A percentile compares a stretch with the other conserved stretches of the same genome.
These are phyloP conservation scores for Xiphophorus hellerii DNA, from an alignment of 2,113 vertebrate species.

Conservation along the genomic window DNA sequence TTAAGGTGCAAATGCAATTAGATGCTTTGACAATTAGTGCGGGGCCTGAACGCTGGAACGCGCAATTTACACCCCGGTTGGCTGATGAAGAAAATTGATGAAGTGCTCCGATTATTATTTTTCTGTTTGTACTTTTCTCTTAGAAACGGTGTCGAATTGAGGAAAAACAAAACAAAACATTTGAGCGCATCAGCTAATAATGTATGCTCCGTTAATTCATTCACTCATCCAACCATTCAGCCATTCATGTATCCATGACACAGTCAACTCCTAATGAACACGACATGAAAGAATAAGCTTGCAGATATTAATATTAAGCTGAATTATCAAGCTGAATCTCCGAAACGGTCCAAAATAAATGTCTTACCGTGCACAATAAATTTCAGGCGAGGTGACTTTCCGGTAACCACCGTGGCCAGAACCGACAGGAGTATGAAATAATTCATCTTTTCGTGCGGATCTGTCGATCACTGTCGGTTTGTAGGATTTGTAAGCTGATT, in stretches of 20 bases:
- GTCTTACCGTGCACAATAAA: conserved; percentile 80
- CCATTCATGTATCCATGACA: not conserved
- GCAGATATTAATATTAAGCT: not conserved
- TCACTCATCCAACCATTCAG: conserved; percentile 19
- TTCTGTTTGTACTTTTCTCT: not conserved
- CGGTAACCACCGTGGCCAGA: conserved; percentile 62
- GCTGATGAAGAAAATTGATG: conserved; percentile 20
- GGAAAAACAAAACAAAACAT: not conserved
- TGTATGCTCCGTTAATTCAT: conserved; percentile 2
- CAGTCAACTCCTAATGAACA: conserved; percentile 6
- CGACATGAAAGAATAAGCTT: not conserved
- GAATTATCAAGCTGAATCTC: not conserved
- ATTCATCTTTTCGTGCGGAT: conserved; percentile 67
- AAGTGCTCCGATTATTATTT: not conserved
- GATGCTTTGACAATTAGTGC: conserved; percentile 18
- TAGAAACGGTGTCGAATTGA: not conserved
- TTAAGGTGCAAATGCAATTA: not conserved
- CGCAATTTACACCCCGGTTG: conserved; percentile 58
- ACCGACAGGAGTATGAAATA: conserved; percentile 63
- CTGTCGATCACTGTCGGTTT: not conserved
- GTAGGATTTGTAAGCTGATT: conserved; percentile 6
- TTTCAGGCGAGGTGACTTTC: conserved; percentile 82
- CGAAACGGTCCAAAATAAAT: not conserved
- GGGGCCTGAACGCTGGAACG: conserved; percentile 38
- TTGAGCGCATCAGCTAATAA: not conserved